phyloP scores from a whole-genome alignment of 2,797 vertebrate species.

The Pangasius larnaudii region DNA sequence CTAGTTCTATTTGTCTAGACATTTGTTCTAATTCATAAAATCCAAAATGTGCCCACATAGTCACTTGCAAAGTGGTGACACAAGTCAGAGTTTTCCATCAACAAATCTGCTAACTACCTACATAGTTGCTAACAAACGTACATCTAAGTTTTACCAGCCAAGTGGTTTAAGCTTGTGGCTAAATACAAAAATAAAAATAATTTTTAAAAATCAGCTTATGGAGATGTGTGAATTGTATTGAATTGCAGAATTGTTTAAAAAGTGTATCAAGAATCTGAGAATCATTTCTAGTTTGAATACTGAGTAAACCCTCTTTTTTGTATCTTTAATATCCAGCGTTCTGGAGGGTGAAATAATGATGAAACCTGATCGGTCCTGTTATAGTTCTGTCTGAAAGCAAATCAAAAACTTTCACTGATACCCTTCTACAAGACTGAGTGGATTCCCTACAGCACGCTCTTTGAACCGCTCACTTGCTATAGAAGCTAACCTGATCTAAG shows the following conservation, averaged over 20 bases:
- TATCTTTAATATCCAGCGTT: not conserved
- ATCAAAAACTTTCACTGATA: not conserved
- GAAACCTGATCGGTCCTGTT: not conserved
- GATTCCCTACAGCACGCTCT: not conserved
- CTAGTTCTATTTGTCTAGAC: not conserved
- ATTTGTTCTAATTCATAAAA: not conserved
- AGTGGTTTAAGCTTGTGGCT: not conserved
- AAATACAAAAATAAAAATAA: not conserved
- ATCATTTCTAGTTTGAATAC: not conserved
- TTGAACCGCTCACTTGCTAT: not conserved
- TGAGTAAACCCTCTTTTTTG: not conserved
- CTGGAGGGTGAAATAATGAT: not conserved
- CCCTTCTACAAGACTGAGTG: not conserved
- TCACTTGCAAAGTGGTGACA: not conserved
- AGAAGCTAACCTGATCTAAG: not conserved
- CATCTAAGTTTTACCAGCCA: not conserved
- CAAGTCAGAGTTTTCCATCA: not conserved
- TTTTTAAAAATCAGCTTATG: not conserved
- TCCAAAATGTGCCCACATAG: not conserved
- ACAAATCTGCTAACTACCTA: not conserved
- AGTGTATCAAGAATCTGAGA: not conserved
- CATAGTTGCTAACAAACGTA: not conserved
- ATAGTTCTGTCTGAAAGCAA: slow-evolving; percentile 12
- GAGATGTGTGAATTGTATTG: not conserved
- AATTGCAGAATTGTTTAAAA: not conserved